Base-by-base conservation (phyloP, 2,113 vertebrate species). In the Plecturocebus donacophilus region DNA sequence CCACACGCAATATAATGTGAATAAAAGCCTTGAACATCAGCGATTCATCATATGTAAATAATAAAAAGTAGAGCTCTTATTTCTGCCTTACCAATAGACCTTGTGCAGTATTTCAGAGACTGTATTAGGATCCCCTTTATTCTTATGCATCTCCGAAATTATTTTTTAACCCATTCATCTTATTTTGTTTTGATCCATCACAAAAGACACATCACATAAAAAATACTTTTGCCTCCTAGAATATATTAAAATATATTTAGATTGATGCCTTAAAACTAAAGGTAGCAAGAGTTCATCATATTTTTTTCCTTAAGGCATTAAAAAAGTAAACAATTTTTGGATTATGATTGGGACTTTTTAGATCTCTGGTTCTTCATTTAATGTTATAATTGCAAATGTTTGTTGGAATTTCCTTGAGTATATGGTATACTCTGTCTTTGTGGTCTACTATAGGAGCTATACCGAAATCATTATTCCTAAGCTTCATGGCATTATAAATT, bases 201-300 rank as follows among this genome's bases (percentile, higher is more conserved):
- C 30, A 90, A 77, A 94, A 97, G 40, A 32, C 58, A 52, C 4
- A 8, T 20, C 6, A 68, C 32, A 64, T 30, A 64, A 54, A 79
- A 96, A 77, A 47, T 70, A 71, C 38, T 54, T 87, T 54, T 38
- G 35, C 73, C 85, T 95, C 42, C 19, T 82, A 19, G 45, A 86
- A 16, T 88, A 54, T 82, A 47, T 92, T 93, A 92, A 96, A 92
- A 95, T 95, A 71, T 52, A 27, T 92, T 88, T 80, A 87, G 27
- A 77, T 85, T 87, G 47, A 91, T 81, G 70, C 79, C 40, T 77
- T 75, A 90, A 8, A 92, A 32, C 40, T 91, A 90, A 90, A 38
- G 85, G 9, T 6, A 92, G 35, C 64, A 84, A 94, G 38, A 90
- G 6, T 71, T 87, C 25, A 19, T 93, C 16, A 12, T 68, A 40